Conservation (phyloP, 2,113 vertebrate species). For the Ranitomeya variabilis region DNA sequence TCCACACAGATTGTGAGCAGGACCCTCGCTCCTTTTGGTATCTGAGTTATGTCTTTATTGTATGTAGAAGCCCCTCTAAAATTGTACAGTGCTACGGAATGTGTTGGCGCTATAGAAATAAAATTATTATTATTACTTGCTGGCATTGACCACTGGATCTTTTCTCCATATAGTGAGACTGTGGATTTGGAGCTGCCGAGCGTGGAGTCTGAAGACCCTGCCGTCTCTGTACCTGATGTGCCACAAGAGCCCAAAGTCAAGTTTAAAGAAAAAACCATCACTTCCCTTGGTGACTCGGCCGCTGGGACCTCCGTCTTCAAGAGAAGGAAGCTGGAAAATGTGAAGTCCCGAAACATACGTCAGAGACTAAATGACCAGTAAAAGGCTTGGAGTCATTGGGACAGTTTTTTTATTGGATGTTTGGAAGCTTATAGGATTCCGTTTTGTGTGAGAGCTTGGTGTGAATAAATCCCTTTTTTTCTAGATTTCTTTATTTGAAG, state of each 20-base stretch:
- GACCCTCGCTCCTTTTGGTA: too few relatives aligned
- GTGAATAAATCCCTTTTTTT: conserved; percentile 52
- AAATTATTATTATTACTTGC: too few relatives aligned
- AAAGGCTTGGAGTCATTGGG: conserved; percentile 56
- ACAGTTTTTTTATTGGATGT: conserved; percentile 54
- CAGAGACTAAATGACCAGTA: conserved; percentile 85
- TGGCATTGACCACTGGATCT: not conserved
- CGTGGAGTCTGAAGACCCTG: conserved; percentile 65
- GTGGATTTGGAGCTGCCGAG: conserved; percentile 89
- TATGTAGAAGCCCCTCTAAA: too few relatives aligned
- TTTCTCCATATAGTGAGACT: conserved; percentile 71
- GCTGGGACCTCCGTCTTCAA: conserved; percentile 78
- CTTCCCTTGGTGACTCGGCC: conserved; percentile 82
- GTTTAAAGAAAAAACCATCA: conserved; percentile 92
- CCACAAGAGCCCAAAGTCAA: conserved; percentile 77
- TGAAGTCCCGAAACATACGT: conserved; percentile 87
- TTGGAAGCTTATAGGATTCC: conserved; percentile 58
- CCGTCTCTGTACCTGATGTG: conserved; percentile 62
- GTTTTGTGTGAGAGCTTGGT: conserved; percentile 64
- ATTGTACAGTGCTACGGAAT: too few relatives aligned
- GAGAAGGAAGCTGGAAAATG: conserved; percentile 89
- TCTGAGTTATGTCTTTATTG: too few relatives aligned
- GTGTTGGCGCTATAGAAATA: too few relatives aligned
- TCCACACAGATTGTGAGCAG: too few relatives aligned
- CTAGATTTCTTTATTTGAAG: not conserved